A percentile compares a stretch with the other conserved stretches of the same genome.
Evolutionary conservation across 2,797 vertebrate genomes (phyloP).

Genomic region (Sebastes trivittatus): DNA sequence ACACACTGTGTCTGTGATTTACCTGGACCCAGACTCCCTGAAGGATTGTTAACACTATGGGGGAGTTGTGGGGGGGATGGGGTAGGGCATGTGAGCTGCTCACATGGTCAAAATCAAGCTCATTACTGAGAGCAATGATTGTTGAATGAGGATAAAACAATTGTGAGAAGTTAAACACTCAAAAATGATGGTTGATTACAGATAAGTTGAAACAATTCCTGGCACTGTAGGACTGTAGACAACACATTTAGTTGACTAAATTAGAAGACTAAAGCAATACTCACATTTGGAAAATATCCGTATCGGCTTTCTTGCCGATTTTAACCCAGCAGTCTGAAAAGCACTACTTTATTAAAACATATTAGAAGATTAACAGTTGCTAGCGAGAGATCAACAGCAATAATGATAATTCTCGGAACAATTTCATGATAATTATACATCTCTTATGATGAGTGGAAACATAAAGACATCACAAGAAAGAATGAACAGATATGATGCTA

Average conservation of each 20-base stretch:
- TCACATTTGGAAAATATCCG: background rate
- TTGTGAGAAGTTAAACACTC: background rate
- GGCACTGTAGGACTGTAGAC: background rate
- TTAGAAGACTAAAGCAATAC: background rate
- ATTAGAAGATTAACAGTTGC: background rate
- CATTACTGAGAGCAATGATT: constrained; percentile 22
- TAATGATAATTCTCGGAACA: constrained; percentile 1
- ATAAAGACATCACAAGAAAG: background rate
- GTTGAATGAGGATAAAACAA: constrained; percentile 1
- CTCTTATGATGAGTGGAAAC: constrained; percentile 1
- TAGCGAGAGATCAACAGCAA: constrained; percentile 18
- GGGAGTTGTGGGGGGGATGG: background rate
- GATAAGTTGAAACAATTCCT: background rate
- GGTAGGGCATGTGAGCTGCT: background rate
- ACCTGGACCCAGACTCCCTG: constrained; percentile 48
- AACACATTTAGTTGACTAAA: background rate
- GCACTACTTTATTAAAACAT: constrained; percentile 9
- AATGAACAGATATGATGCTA: background rate
- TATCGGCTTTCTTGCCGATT: background rate
- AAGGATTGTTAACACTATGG: constrained; percentile 30
- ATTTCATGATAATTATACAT: constrained; percentile 14
- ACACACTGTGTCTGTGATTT: constrained; percentile 43
- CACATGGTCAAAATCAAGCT: constrained; percentile 36
- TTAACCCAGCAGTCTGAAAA: background rate
- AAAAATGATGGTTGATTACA: background rate